A percentile compares a stretch with the other conserved stretches of the same genome.
These are phyloP conservation scores for Lasioglossum leucozonium DNA, from an alignment of 2,888 invertebrate genomes.

Conservation along the genomic window DNA sequence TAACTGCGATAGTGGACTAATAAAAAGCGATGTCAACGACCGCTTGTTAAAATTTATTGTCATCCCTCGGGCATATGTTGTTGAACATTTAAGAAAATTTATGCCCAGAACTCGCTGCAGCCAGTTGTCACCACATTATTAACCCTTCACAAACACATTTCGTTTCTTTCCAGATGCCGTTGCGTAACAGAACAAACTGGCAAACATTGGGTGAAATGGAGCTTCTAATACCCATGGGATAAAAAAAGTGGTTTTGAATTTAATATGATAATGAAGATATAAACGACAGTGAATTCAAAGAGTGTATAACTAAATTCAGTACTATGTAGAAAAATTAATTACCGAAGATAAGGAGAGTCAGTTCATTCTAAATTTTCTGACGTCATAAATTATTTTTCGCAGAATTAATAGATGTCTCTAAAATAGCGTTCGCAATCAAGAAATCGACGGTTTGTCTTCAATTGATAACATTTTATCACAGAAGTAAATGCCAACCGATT, in stretches of 20 bases:
- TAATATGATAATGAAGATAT: neutral
- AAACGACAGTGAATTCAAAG: neutral
- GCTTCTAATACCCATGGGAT: neutral
- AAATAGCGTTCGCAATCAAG: neutral
- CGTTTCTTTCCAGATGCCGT: neutral
- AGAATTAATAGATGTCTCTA: neutral
- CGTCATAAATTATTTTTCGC: neutral
- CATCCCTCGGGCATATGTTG: neutral
- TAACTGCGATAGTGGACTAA: neutral
- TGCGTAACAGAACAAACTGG: neutral
- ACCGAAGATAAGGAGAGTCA: neutral
- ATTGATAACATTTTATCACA: conserved; percentile 18
- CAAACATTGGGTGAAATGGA: neutral
- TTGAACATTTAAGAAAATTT: neutral
- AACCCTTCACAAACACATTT: neutral
- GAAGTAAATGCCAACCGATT: neutral
- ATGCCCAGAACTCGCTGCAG: neutral
- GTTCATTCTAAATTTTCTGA: neutral
- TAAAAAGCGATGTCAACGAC: neutral
- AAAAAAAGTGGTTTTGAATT: neutral
- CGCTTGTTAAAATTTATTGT: neutral
- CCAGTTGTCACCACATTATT: neutral
- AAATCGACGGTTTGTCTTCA: neutral
- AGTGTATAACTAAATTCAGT: neutral
- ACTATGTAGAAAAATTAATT: neutral